Conservation (phyloP, 2,797 vertebrate genomes). For the Clarias fuscus region DNA sequence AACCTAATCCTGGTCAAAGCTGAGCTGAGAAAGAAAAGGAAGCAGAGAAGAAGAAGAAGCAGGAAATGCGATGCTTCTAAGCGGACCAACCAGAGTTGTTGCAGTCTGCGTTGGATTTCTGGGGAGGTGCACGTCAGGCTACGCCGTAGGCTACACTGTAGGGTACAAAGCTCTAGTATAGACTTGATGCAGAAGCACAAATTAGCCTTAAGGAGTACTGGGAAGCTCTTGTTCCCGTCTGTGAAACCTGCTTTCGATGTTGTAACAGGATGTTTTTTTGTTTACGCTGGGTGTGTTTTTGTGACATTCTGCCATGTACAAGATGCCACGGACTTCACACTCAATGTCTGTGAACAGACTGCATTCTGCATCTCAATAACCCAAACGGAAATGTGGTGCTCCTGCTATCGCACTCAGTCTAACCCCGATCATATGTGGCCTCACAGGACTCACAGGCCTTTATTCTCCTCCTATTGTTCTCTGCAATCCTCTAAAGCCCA, state of each 20-base stretch:
- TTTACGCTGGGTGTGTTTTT: slow-evolving; percentile 40
- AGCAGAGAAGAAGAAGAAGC: too few species aligned
- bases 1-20: too few species aligned
- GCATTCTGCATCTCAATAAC: slow-evolving; percentile 12
- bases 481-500: slow-evolving; percentile 42
- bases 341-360: background rate
- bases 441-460: slow-evolving; percentile 32
- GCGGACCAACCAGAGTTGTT: too few species aligned
- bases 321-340: background rate
- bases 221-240: slow-evolving; percentile 37
- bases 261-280: slow-evolving; percentile 52
- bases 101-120: too few species aligned
- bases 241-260: slow-evolving; percentile 63
- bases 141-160: too few species aligned
- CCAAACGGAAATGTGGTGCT: background rate
- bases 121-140: too few species aligned
- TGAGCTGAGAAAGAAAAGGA: too few species aligned
- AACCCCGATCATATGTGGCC: slow-evolving; percentile 30
- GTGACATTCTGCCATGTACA: slow-evolving; percentile 28
- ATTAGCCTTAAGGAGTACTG: slow-evolving; percentile 16
- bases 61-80: too few species aligned
- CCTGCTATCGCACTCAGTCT: slow-evolving; percentile 3
- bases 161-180: too few species aligned
- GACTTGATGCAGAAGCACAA: too few species aligned
- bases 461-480: slow-evolving; percentile 37